Percentiles rank a stretch among this genome's conserved stretches.
phyloP scores from a whole-genome alignment of 2,113 vertebrate species.

The Alethe diademata region DNA sequence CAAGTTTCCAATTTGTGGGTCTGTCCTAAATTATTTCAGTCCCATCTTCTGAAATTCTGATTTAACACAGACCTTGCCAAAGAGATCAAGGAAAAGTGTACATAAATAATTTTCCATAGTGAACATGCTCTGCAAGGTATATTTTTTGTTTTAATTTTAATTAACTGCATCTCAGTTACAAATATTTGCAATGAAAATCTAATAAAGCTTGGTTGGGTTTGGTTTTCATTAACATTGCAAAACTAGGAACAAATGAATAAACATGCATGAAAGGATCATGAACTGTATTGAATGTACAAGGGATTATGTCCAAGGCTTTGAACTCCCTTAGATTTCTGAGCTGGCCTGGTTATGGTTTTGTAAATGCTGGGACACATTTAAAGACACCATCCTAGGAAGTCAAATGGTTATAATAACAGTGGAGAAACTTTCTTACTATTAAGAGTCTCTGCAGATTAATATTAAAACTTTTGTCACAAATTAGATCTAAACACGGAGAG shows the following conservation, averaged over 20 bases:
- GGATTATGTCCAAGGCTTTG: neutral
- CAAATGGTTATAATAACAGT: neutral
- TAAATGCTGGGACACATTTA: neutral
- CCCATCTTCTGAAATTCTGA: neutral
- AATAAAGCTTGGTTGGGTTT: conserved; percentile 24
- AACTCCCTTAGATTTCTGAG: neutral
- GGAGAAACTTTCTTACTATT: neutral
- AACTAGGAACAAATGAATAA: conserved; percentile 49
- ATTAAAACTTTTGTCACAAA: neutral
- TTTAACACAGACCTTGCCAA: neutral
- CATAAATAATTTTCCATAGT: neutral
- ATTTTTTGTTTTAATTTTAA: conserved; percentile 21
- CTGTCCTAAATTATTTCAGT: neutral
- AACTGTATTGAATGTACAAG: neutral
- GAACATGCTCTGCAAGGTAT: neutral
- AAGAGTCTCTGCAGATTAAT: neutral
- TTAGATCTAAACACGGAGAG: neutral
- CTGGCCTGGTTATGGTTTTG: neutral
- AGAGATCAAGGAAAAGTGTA: neutral
- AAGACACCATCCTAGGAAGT: neutral
- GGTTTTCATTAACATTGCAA: conserved; percentile 52
- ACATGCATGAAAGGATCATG: conserved; percentile 16
- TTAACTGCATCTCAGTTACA: neutral
- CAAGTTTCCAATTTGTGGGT: neutral
- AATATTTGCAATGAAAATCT: conserved; percentile 58